Conservation (phyloP, 1,140 invertebrate species). For the Zaprionus vittiger region DNA sequence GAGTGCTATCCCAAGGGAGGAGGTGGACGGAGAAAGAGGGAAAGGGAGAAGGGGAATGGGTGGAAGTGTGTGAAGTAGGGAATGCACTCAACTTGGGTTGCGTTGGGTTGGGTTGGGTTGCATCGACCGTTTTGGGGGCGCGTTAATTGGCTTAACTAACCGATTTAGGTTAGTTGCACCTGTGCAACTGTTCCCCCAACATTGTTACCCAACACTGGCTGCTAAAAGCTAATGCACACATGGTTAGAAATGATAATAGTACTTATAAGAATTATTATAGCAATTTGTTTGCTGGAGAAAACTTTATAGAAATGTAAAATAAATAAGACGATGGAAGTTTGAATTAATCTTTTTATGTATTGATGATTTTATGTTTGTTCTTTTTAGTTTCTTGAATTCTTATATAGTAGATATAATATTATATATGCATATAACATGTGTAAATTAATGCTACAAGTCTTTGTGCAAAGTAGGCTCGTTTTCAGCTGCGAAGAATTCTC, state of each 20-base stretch:
- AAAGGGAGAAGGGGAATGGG: neutral
- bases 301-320: neutral
- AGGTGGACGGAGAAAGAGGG: neutral
- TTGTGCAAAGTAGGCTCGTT: neutral
- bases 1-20: neutral
- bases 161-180: conserved; percentile 5
- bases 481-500: too few species aligned
- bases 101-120: neutral
- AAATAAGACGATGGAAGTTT: neutral
- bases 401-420: too few species aligned
- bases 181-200: neutral
- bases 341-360: neutral
- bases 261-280: neutral
- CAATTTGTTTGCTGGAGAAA: neutral
- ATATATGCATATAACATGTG: neutral
- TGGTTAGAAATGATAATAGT: neutral
- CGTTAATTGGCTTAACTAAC: conserved; percentile 7
- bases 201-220: neutral
- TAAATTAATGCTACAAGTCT: neutral
- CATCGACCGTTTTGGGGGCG: neutral
- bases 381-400: too few species aligned
- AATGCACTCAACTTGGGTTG: neutral
- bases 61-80: neutral
- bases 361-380: too few species aligned
- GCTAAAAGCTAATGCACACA: neutral